phyloP scores from a whole-genome alignment of 2,113 vertebrate genomes.

The human region GRCh38 chr1:89290501-89291000 shows the following conservation, averaged over 20 bases:
- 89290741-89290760: not conserved
- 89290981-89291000: not conserved
- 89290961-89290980: not conserved
- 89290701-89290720: not conserved
- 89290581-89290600: too few relatives aligned
- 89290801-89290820: too few relatives aligned
- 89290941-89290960: not conserved
- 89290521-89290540: too few relatives aligned
- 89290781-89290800: not conserved
- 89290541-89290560: too few relatives aligned
- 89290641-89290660: not conserved
- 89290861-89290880: not conserved
- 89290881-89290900: not conserved
- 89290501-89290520: too few relatives aligned
- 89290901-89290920: not conserved
- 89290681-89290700: not conserved
- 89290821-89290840: not conserved
- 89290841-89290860: not conserved
- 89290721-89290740: not conserved
- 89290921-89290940: not conserved
- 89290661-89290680: not conserved
- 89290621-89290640: not conserved
- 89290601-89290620: not conserved
- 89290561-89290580: too few relatives aligned
- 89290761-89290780: not conserved